These are phyloP conservation scores for Sesia apiformis DNA, from an alignment of 2,888 invertebrate genomes.

Conservation along the genomic window DNA sequence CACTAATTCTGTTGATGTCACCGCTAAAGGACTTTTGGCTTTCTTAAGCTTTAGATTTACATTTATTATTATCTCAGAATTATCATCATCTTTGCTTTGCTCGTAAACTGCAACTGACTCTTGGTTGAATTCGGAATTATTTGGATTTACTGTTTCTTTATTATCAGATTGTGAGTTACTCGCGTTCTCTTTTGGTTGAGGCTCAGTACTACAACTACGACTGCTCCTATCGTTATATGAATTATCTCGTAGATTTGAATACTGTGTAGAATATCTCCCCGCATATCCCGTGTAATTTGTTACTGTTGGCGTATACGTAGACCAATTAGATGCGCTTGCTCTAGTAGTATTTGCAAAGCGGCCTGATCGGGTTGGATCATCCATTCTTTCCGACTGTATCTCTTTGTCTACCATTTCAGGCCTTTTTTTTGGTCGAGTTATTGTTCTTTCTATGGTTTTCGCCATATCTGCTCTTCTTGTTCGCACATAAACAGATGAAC, in stretches of 20 bases:
- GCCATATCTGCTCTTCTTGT: constrained; percentile 82
- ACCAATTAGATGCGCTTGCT: constrained; percentile 77
- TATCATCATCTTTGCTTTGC: constrained; percentile 53
- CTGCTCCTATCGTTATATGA: constrained; percentile 47
- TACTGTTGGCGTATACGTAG: constrained; percentile 70
- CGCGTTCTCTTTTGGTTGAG: constrained; percentile 34
- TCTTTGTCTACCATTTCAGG: constrained; percentile 79
- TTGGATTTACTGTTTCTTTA: constrained; percentile 22
- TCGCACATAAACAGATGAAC: constrained; percentile 76
- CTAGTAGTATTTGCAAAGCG: constrained; percentile 76
- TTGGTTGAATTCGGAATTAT: constrained; percentile 30
- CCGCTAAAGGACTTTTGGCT: constrained; percentile 37
- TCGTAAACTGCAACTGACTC: constrained; percentile 39
- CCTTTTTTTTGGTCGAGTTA: constrained; percentile 73
- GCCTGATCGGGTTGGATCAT: constrained; percentile 79
- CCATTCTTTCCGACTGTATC: constrained; percentile 82
- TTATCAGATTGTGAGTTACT: constrained; percentile 21
- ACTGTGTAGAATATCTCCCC: constrained; percentile 63
- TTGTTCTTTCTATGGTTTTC: constrained; percentile 80
- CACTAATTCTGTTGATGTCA: constrained; percentile 36
- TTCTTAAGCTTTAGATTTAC: constrained; percentile 62
- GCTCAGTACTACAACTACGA: constrained; percentile 52
- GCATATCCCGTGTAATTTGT: constrained; percentile 61
- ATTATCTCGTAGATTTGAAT: constrained; percentile 49
- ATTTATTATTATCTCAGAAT: constrained; percentile 58